These are phyloP conservation scores for Uloborus diversus DNA, from an alignment of 1,140 invertebrate genomes.

Conservation along the genomic window DNA sequence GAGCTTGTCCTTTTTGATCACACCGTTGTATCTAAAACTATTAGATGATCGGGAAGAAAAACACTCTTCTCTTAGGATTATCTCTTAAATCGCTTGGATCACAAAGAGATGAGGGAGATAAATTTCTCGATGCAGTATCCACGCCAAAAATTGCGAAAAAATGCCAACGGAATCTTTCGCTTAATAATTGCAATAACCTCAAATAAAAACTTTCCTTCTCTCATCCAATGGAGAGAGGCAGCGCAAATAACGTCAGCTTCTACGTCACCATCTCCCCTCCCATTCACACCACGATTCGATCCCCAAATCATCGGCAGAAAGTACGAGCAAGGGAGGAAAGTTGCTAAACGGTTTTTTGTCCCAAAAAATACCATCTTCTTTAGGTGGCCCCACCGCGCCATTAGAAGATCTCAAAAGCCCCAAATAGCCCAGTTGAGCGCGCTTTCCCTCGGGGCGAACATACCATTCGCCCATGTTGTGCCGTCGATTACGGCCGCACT, in stretches of 20 bases:
- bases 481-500: neutral
- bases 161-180: neutral
- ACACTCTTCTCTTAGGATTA: no score
- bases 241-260: neutral
- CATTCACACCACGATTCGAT: constrained; percentile 28
- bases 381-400: neutral
- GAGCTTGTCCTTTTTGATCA: no score
- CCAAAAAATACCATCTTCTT: constrained; percentile 18
- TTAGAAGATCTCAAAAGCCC: constrained; percentile 24
- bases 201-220: constrained; percentile 20
- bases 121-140: no score
- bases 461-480: constrained; percentile 35
- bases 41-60: no score
- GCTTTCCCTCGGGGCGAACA: constrained; percentile 33
- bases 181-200: neutral
- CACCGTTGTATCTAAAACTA: no score
- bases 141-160: neutral
- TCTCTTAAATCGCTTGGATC: no score
- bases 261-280: constrained; percentile 32
- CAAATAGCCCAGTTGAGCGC: constrained; percentile 33
- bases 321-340: constrained; percentile 24
- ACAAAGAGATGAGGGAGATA: no score
- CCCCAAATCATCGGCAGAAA: constrained; percentile 31
- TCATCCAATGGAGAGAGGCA: neutral
- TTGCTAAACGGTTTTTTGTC: constrained; percentile 16